Evolutionary conservation across 2,797 vertebrate species (phyloP), one percentile per base, ranked within the genome.

Genomic region (Prunella strophiata): DNA sequence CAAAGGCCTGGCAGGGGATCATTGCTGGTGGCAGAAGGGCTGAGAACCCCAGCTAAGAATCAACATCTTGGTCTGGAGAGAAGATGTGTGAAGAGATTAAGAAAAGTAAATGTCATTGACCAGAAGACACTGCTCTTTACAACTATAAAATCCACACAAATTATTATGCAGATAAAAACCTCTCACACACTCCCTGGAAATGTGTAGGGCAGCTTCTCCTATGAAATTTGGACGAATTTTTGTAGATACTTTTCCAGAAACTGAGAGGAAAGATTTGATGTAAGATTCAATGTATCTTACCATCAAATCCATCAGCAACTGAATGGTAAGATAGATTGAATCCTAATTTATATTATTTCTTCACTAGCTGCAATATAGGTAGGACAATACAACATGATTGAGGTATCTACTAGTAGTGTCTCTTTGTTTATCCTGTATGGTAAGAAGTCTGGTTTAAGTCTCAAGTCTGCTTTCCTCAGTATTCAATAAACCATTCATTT

Each of bases 151-250:
- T 27, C 10, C 21, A 58, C 38, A 75, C 18, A 23, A 51, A 51
- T 51, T 58, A 12, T 51, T 58, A 43, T 0, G 1, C 32, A 22
- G 21, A 51, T 13, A 26, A 27, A 58, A 58, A n/a, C 21, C 45
- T 75, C 52, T 51, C 34, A 32, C 36, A 58, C 11, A 8, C 22
- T 51, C 32, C 45, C 12, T 36, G 18, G 61, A 58, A 66, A 58
- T 0, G 1, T 10, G 18, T 7, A 58, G 26, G 8, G 26, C 2
- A 1, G 11, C 27, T 58, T 74, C 38, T 48, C 34, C 36, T 32
- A 36, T 1, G 2, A 81, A 70, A 21, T 32, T 51, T 59, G 55
- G 16, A 26, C 0, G 0, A 4, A 61, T 36, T 32, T 81, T 26
- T 19, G 30, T 25, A 43, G 21, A 43, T 21, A 43, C 2, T 43